Percentiles rank a stretch among this genome's conserved stretches.
phyloP scores from a whole-genome alignment of 1,140 invertebrate genomes.

The Macrobrachium rosenbergii region DNA sequence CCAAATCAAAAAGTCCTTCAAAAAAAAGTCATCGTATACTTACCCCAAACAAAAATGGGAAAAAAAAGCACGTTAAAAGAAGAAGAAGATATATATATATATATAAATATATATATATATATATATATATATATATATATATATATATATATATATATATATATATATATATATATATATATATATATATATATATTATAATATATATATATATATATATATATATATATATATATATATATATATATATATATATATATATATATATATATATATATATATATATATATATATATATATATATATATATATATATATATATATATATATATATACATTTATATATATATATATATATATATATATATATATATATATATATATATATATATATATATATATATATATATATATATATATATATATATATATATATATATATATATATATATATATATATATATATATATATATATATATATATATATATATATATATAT shows the following conservation, averaged over 20 bases:
- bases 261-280: not conserved
- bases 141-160: not conserved
- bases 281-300: slow-evolving; percentile 9
- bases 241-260: slow-evolving; percentile 13
- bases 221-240: not conserved
- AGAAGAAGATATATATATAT: too few species aligned
- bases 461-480: slow-evolving; percentile 3
- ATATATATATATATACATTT: slow-evolving; percentile 5
- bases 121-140: not conserved
- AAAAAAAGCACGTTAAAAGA: too few species aligned
- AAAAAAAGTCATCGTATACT: too few species aligned
- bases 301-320: slow-evolving; percentile 4
- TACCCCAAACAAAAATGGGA: too few species aligned
- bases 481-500: not conserved
- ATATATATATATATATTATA: slow-evolving; percentile 16
- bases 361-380: not conserved
- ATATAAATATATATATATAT: not conserved
- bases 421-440: slow-evolving; percentile 17
- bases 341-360: slow-evolving; percentile 15
- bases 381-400: slow-evolving; percentile 3
- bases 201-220: slow-evolving; percentile 10
- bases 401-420: slow-evolving; percentile 19
- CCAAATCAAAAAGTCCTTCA: too few species aligned
- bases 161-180: slow-evolving; percentile 8
- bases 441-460: slow-evolving; percentile 15